A percentile compares a stretch with the other conserved stretches of the same genome.
These are phyloP conservation scores for Caenorhabditis sp. DNA, from an alignment of 2,888 invertebrate species.

Conservation along the genomic window DNA sequence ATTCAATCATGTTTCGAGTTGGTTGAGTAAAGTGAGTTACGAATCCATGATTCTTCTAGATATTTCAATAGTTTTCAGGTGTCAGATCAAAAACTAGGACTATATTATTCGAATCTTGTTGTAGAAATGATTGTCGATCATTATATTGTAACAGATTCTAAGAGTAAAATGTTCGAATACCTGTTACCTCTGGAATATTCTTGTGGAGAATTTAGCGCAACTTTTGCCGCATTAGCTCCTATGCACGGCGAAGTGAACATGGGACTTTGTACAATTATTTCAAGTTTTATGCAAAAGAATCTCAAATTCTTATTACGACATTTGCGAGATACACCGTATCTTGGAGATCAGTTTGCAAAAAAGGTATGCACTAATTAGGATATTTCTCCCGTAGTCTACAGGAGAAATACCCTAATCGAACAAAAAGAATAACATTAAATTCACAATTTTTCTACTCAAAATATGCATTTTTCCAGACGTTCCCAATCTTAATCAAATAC, in stretches of 20 bases:
- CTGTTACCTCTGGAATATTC: conserved; percentile 34
- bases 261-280: conserved; percentile 13
- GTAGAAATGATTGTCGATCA: conserved; percentile 45
- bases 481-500: conserved; percentile 14
- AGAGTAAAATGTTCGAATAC: conserved; percentile 26
- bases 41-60: background rate
- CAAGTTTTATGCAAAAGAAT: conserved; percentile 19
- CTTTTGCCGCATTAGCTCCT: conserved; percentile 46
- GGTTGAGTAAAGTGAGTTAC: conserved; percentile 42
- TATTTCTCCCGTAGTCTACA: background rate
- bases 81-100: conserved; percentile 8
- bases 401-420: too few relatives aligned
- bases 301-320: conserved; percentile 32
- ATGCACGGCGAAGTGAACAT: conserved; percentile 16
- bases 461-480: background rate
- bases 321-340: conserved; percentile 34
- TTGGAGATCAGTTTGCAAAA: conserved; percentile 37
- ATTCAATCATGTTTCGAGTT: conserved; percentile 40
- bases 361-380: conserved; percentile 11
- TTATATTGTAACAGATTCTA: conserved; percentile 19
- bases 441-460: too few relatives aligned
- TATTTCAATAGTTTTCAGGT: too few relatives aligned
- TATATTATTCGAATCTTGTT: conserved; percentile 34
- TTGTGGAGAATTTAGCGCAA: conserved; percentile 45
- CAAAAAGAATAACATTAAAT: too few relatives aligned